These are phyloP conservation scores for Crax fasciolata DNA, from an alignment of 2,797 vertebrate species.

Conservation along the genomic window DNA sequence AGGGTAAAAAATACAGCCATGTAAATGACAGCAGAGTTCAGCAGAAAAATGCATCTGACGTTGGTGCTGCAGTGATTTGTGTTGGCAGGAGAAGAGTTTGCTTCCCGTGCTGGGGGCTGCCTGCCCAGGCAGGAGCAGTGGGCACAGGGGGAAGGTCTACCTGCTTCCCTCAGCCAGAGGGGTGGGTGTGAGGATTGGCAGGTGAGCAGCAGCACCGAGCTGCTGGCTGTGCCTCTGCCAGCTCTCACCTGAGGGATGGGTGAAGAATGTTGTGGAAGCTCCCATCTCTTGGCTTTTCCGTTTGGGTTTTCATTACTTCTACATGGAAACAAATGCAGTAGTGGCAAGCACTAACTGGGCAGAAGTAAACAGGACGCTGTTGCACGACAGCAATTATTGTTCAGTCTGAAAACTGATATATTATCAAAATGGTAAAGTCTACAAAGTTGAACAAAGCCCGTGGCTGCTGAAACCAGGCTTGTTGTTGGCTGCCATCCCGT, in stretches of 20 bases:
- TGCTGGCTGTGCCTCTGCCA: neutral
- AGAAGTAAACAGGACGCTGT: neutral
- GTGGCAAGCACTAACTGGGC: neutral
- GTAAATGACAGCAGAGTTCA: constrained; percentile 23
- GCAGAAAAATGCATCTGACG: neutral
- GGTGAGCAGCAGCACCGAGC: neutral
- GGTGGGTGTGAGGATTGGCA: neutral
- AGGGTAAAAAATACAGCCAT: constrained; percentile 14
- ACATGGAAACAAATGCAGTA: neutral
- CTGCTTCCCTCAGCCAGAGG: neutral
- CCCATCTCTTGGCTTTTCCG: neutral
- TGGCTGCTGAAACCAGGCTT: neutral
- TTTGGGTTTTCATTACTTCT: neutral
- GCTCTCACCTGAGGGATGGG: neutral
- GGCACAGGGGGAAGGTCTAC: neutral
- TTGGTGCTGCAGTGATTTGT: neutral
- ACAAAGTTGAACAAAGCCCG: neutral
- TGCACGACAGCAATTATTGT: neutral
- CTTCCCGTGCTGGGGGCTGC: neutral
- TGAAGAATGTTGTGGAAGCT: neutral
- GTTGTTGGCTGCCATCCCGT: neutral
- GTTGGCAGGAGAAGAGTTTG: neutral
- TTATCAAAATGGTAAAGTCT: neutral
- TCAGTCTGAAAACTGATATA: neutral
- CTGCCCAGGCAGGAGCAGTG: neutral